These are phyloP conservation scores for Hyperoplus immaculatus DNA, from an alignment of 2,797 vertebrate genomes.

Conservation along the genomic window DNA sequence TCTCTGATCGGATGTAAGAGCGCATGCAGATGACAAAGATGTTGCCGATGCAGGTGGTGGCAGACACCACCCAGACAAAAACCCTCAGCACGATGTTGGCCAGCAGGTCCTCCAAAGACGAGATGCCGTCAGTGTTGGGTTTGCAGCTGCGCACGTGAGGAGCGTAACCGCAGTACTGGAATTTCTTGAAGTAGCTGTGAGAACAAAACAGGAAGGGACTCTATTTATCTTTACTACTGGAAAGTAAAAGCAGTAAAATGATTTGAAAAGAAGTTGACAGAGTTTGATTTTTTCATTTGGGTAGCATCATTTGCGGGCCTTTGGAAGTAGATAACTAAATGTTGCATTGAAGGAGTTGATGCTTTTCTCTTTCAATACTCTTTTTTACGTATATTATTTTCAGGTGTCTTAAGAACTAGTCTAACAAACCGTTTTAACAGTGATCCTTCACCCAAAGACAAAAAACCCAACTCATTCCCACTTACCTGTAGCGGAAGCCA, in stretches of 20 bases:
- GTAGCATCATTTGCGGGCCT: too few relatives aligned
- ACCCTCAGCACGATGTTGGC: conserved; percentile 96
- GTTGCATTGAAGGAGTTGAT: background rate
- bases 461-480: background rate
- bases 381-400: background rate
- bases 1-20: conserved; percentile 95
- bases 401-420: background rate
- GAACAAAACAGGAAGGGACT: background rate
- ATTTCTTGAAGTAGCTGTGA: conserved; percentile 96
- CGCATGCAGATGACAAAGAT: conserved; percentile 98
- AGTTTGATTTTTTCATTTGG: too few relatives aligned
- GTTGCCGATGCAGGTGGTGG: conserved; percentile 96
- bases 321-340: too few relatives aligned
- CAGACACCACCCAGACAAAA: conserved; percentile 97
- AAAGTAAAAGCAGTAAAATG: too few relatives aligned
- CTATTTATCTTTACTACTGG: background rate
- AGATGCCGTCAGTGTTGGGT: conserved; percentile 98
- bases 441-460: background rate
- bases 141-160: conserved; percentile 98
- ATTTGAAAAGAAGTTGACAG: too few relatives aligned
- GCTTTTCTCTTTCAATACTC: background rate
- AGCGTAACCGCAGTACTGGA: conserved; percentile 97
- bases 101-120: conserved; percentile 95
- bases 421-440: background rate
- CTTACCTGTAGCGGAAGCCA: too few relatives aligned